Evolutionary conservation across 2,113 vertebrate species (phyloP), one percentile per base, ranked within the genome.

Genomic region (Collichthys lucidus): DNA sequence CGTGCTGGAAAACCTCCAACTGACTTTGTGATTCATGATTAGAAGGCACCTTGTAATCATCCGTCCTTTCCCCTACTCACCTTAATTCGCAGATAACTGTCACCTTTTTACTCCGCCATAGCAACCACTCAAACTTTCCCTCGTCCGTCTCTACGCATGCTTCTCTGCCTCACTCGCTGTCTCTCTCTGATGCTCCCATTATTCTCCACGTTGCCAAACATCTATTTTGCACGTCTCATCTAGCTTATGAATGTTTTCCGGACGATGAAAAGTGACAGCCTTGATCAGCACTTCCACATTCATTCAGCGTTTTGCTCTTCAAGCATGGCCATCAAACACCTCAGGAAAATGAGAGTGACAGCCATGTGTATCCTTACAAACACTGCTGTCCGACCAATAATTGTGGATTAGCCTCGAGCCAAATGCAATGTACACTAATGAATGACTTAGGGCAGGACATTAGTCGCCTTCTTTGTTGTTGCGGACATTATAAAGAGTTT

Each of bases 401-500:
- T 86, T 72, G 75, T 73, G 64, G 47, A 85, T 82, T 78, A 83
- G 73, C 82, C 82, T 62, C 16, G 15, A 83, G 52, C 14, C 42
- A 78, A 84, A 82, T 78, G 79, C 55, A 72, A 70, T 69, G 60
- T 61, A 31, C 50, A 79, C 72, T 74, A 80, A 86, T 70, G 77
- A 71, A 50, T 71, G 76, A 80, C 55, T 77, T 80, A 85, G 35
- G 63, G 44, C 22, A 0, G 57, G 66, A 67, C 22, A 69, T 81
- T 87, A 82, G 86, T 52, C n/a, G 31, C 31, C 24, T 68, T 77
- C 87, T 87, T 91, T 90, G 89, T 86, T 86, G 69, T 24, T 71
- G 70, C 47, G 56, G 71, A 53, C 44, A 79, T 92, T 90, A 80
- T 68, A 75, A 86, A 87, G 69, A 74, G 78, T 52, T 89, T 88